phyloP scores from a whole-genome alignment of 2,888 invertebrate genomes.

The Drosophila hamatofila region DNA sequence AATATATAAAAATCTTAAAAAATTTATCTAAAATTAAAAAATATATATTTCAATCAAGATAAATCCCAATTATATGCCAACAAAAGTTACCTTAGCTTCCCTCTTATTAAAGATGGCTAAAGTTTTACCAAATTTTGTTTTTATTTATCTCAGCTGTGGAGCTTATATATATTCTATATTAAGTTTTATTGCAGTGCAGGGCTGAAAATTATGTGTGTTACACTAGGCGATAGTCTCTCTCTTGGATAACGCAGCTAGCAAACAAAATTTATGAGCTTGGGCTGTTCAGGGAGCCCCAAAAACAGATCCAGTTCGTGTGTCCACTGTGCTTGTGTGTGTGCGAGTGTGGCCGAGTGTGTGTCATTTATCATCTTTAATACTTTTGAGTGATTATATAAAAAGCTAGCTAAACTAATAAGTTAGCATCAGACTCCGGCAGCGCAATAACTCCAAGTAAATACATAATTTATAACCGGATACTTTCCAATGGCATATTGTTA shows the following conservation, averaged over 20 bases:
- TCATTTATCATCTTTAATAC: constrained; percentile 75
- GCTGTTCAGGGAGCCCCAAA: constrained; percentile 14
- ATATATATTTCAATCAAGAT: too few relatives aligned
- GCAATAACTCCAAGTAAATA: constrained; percentile 55
- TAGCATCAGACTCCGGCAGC: constrained; percentile 53
- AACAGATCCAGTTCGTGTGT: constrained; percentile 14
- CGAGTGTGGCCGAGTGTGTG: constrained; percentile 18
- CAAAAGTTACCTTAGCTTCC: background rate
- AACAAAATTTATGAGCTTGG: constrained; percentile 30
- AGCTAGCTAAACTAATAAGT: constrained; percentile 63
- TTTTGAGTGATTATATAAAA: constrained; percentile 72
- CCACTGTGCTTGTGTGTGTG: constrained; percentile 11
- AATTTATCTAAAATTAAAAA: too few relatives aligned
- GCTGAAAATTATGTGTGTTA: constrained; percentile 7
- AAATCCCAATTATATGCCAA: too few relatives aligned
- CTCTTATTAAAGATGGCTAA: background rate
- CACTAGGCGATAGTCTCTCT: constrained; percentile 2
- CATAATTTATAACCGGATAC: constrained; percentile 53
- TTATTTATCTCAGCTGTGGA: background rate
- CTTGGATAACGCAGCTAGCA: constrained; percentile 6
- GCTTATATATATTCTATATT: background rate
- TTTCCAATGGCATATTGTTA: constrained; percentile 43
- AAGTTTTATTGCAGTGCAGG: constrained; percentile 17
- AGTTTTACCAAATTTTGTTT: too few relatives aligned
- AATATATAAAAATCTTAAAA: too few relatives aligned